phyloP scores from a whole-genome alignment of 2,797 vertebrate species.

The Merluccius polli region DNA sequence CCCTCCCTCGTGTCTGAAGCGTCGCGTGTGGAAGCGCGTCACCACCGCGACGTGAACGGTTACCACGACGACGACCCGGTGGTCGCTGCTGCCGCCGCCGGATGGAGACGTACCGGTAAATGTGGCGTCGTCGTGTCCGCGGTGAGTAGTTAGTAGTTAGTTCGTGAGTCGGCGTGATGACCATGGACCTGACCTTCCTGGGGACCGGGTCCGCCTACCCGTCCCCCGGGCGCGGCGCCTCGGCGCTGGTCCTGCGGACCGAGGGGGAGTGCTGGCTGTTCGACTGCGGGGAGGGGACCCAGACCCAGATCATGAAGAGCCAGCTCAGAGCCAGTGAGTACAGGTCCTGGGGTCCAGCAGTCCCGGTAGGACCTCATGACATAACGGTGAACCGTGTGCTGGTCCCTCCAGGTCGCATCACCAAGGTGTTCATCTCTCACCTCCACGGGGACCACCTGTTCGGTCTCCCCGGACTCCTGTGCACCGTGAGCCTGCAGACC shows the following conservation, averaged over 20 bases:
- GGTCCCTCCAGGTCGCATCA: slow-evolving; percentile 77
- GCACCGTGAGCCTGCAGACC: slow-evolving; percentile 85
- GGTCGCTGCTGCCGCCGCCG: no score
- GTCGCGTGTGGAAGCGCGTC: no score
- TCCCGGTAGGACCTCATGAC: no score
- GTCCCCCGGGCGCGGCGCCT: slow-evolving; percentile 81
- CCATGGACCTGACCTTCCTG: slow-evolving; percentile 89
- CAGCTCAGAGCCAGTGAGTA: slow-evolving; percentile 78
- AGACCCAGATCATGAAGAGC: slow-evolving; percentile 91
- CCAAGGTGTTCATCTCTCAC: slow-evolving; percentile 93
- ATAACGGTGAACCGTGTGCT: not conserved
- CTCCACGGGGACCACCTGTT: slow-evolving; percentile 93
- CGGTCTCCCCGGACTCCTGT: slow-evolving; percentile 89
- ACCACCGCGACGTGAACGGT: no score
- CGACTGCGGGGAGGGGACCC: slow-evolving; percentile 94
- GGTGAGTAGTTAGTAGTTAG: no score
- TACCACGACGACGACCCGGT: no score
- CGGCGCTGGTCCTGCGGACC: slow-evolving; percentile 82
- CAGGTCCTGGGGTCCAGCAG: no score
- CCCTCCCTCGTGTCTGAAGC: no score
- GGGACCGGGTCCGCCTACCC: slow-evolving; percentile 89
- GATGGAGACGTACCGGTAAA: no score
- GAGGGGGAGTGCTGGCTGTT: slow-evolving; percentile 91
- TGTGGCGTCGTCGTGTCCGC: no score
- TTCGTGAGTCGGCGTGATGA: no score